Evolutionary conservation across 2,888 invertebrate genomes (phyloP), one percentile per base, ranked within the genome.

Genomic region (Sipha maydis): DNA sequence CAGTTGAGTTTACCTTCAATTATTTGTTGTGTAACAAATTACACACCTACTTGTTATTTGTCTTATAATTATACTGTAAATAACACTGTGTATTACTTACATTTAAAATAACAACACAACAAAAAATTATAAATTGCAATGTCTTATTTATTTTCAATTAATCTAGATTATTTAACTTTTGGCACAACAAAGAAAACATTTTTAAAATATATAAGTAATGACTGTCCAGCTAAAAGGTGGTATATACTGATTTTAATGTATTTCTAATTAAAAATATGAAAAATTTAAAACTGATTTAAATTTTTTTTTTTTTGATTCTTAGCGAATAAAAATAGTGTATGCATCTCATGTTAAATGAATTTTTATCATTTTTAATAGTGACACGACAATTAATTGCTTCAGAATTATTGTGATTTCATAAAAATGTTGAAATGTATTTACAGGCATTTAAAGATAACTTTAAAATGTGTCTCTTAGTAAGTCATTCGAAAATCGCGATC

Each of bases 21-120:
- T 77, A 85, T 19, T 67, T 48, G 19, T 85, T 77, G 77, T 78
- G 78, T n/a, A 85, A 85, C 69, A 17, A 85, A 78, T 85, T 78
- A 85, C 48, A 69, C 78, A 54, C 69, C 41, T 71, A 71, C 17
- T 61, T 61, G 61, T 75, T 61, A 38, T 83, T 83, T 54, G 34
- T 73, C 54, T 56, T 34, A 83, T 19, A 41, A 21, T 38, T 41
- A 38, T 34, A 61, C 41, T 34, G 21, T 38, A 75, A 83, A 83
- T 83, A 61, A 75, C 38, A 4, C 34, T 84, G 38, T 75, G 28
- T 61, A 76, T 41, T 61, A 41, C 75, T 61, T 28, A 38, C 14
- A 28, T 61, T 83, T 78, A 54, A 56, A 54, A 84, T 75, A 61
- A 76, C 28, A 21, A 1, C 4, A 61, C 1, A 56, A 75, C 9